phyloP scores from a whole-genome alignment of 2,113 vertebrate genomes.

The Brachyistius frenatus region DNA sequence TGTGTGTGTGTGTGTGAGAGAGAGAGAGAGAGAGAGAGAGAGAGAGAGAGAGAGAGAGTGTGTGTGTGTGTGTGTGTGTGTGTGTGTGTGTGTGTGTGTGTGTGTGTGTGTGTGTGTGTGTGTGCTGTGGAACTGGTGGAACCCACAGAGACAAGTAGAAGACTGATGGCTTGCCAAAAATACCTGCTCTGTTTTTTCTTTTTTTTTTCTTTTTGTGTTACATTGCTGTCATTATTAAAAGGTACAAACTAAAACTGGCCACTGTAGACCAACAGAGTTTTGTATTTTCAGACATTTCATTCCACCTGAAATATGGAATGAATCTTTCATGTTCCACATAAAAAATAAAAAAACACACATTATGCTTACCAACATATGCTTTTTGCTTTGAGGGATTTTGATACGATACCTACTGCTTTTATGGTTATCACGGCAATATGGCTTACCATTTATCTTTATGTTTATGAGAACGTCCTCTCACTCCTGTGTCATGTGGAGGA shows the following conservation, averaged over 20 bases:
- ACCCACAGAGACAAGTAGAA: slow-evolving; percentile 70
- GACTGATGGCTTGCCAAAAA: slow-evolving; percentile 76
- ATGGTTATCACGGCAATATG: slow-evolving; percentile 47
- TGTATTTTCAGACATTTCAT: slow-evolving; percentile 7
- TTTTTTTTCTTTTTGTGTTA: slow-evolving; percentile 50
- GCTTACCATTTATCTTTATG: slow-evolving; percentile 50
- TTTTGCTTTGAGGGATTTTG: slow-evolving; percentile 27
- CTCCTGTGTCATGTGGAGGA: slow-evolving; percentile 43
- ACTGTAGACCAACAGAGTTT: slow-evolving; percentile 46
- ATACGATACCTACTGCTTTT: slow-evolving; percentile 23
- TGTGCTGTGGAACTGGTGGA: slow-evolving; percentile 59
- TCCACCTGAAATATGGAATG: neutral
- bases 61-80: slow-evolving; percentile 8
- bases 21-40: slow-evolving; percentile 16
- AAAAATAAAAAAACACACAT: slow-evolving; percentile 21
- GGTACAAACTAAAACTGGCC: slow-evolving; percentile 67
- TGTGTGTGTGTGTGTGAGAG: neutral
- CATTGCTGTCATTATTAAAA: slow-evolving; percentile 71
- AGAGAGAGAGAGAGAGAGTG: slow-evolving; percentile 13
- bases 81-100: slow-evolving; percentile 19
- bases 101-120: slow-evolving; percentile 13
- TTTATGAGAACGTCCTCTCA: slow-evolving; percentile 35
- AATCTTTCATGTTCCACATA: neutral
- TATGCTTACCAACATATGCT: slow-evolving; percentile 13
- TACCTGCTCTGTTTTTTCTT: slow-evolving; percentile 69